These are phyloP conservation scores for Verasper variegatus DNA, from an alignment of 2,113 vertebrate species.

Conservation along the genomic window DNA sequence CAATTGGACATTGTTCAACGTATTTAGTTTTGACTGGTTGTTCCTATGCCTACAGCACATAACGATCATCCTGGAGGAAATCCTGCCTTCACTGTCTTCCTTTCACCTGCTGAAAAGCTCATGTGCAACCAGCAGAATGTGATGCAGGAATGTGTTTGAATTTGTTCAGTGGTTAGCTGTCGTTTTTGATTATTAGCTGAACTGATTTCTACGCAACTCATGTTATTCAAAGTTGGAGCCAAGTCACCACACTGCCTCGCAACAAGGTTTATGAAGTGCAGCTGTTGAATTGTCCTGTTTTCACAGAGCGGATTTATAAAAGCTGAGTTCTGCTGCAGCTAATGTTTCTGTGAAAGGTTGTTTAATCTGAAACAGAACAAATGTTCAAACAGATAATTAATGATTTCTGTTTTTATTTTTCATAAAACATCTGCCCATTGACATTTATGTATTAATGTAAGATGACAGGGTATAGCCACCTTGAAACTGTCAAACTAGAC, in stretches of 20 bases:
- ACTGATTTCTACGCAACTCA: constrained; percentile 8
- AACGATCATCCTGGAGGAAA: constrained; percentile 49
- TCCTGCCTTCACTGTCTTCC: constrained; percentile 41
- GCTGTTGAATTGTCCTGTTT: constrained; percentile 30
- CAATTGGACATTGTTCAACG: constrained; percentile 48
- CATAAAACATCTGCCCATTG: not conserved
- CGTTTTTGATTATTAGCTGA: constrained; percentile 13
- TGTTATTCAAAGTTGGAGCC: not conserved
- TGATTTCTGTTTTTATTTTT: not conserved
- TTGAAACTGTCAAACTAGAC: not conserved
- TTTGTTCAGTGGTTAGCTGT: not conserved
- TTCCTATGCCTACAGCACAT: not conserved
- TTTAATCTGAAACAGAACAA: constrained; percentile 8
- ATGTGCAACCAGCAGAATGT: not conserved
- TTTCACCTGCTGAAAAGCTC: constrained; percentile 8
- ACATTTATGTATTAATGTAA: constrained; percentile 1
- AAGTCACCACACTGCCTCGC: constrained; percentile 4
- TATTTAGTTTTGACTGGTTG: constrained; percentile 49
- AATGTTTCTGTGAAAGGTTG: constrained; percentile 16
- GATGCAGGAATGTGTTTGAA: constrained; percentile 35
- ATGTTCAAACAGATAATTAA: not conserved
- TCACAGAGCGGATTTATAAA: not conserved
- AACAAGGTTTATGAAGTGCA: constrained; percentile 19
- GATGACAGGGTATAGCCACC: not conserved
- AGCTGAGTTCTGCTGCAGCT: not conserved